Conservation (phyloP, 2,113 vertebrate species). For the Scalopus aquaticus region DNA sequence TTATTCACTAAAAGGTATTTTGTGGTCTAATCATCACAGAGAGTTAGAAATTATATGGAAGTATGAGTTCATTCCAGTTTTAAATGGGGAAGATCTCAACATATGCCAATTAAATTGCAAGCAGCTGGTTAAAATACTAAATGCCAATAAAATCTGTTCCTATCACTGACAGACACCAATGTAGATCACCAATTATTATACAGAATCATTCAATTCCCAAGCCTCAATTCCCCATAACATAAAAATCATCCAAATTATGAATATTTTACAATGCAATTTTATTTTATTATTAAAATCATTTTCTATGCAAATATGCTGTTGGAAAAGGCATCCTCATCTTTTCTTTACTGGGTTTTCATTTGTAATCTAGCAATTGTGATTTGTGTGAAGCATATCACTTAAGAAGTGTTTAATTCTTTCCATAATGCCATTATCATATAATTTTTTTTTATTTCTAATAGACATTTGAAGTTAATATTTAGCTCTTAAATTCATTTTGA, state of each 20-base stretch:
- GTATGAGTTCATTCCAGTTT: not conserved
- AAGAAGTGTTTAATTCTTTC: conserved; percentile 68
- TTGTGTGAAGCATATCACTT: conserved; percentile 66
- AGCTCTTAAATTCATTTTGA: conserved; percentile 76
- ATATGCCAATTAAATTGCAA: not conserved
- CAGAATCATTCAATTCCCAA: not conserved
- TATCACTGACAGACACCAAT: not conserved
- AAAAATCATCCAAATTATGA: conserved; percentile 36
- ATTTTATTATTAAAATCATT: conserved; percentile 62
- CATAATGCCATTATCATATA: conserved; percentile 60
- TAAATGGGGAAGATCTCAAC: not conserved
- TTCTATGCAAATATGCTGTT: conserved; percentile 65
- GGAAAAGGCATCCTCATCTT: conserved; percentile 50
- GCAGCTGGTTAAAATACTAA: not conserved
- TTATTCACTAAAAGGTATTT: not conserved
- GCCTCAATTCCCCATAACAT: not conserved
- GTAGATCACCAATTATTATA: not conserved
- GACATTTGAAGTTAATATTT: conserved; percentile 71
- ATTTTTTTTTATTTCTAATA: conserved; percentile 74
- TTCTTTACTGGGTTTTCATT: conserved; percentile 63
- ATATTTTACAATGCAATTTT: conserved; percentile 31
- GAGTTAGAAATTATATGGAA: not conserved
- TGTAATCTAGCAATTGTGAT: conserved; percentile 40
- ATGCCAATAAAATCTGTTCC: not conserved
- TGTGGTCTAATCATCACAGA: not conserved